phyloP scores from a whole-genome alignment of 1,140 invertebrate species.

The Hesperophylax magnus region DNA sequence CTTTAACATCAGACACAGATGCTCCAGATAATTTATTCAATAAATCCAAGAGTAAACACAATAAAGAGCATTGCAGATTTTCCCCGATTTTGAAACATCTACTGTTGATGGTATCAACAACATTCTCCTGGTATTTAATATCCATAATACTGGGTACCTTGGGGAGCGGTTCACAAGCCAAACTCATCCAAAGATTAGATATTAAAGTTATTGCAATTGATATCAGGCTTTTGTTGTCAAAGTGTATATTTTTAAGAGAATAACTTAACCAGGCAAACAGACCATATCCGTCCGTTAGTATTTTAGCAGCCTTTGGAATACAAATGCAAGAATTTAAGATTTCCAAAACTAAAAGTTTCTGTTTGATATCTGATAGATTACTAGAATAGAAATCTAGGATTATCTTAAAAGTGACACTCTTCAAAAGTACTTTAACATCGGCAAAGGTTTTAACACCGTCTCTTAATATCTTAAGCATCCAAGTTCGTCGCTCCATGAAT shows the following conservation, averaged over 20 bases:
- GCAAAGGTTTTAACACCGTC: constrained; percentile 74
- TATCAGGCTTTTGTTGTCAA: constrained; percentile 59
- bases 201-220: constrained; percentile 40
- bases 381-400: constrained; percentile 71
- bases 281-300: constrained; percentile 75
- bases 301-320: constrained; percentile 73
- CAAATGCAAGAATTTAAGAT: constrained; percentile 73
- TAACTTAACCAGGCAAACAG: constrained; percentile 74
- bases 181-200: constrained; percentile 48
- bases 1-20: constrained; percentile 35
- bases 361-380: constrained; percentile 66
- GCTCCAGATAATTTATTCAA: constrained; percentile 26
- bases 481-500: constrained; percentile 73
- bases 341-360: constrained; percentile 75
- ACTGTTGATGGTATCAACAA: constrained; percentile 26
- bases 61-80: constrained; percentile 40
- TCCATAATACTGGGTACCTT: constrained; percentile 27
- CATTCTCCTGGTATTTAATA: constrained; percentile 34
- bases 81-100: constrained; percentile 52
- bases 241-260: constrained; percentile 59
- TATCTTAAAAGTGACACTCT: constrained; percentile 71
- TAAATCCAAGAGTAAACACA: constrained; percentile 49
- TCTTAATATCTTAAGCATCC: constrained; percentile 78
- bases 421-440: constrained; percentile 69
- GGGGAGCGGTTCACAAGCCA: constrained; percentile 38